Evolutionary conservation across 1,140 invertebrate genomes (phyloP).

Genomic region (Conus betulinus): DNA sequence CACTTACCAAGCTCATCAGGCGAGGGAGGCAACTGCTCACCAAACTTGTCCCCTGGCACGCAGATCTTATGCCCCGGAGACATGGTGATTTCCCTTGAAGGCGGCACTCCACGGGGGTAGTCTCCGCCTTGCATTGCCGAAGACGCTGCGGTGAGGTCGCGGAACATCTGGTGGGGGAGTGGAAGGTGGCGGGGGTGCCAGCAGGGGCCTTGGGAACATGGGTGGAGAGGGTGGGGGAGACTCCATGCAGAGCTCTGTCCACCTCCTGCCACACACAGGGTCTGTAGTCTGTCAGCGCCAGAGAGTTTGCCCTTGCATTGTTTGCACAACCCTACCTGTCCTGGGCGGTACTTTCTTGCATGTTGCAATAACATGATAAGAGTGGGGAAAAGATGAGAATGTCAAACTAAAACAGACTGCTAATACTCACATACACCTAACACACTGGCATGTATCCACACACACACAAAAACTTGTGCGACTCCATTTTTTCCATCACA

Average conservation of each 20-base stretch:
- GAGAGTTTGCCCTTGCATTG: not conserved
- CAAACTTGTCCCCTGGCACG: conserved; percentile 4
- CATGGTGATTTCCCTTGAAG: conserved; percentile 30
- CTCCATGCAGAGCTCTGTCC: conserved; percentile 12
- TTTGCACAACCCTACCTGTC: not conserved
- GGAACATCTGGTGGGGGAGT: conserved; percentile 46
- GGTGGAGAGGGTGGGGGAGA: conserved; percentile 55
- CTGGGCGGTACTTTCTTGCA: not conserved
- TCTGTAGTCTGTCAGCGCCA: not conserved
- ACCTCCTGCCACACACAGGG: not conserved
- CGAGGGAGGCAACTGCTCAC: conserved; percentile 6
- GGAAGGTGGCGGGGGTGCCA: conserved; percentile 55
- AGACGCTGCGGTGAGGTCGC: conserved; percentile 34
- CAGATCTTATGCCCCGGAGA: conserved; percentile 21
- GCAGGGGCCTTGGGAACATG: conserved; percentile 58
- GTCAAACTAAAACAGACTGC: no score
- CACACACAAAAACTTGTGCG: not conserved
- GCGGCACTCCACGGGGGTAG: not conserved
- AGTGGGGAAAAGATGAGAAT: no score
- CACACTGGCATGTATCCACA: conserved; percentile 9
- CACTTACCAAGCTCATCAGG: not conserved
- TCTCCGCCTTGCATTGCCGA: not conserved
- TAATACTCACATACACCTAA: conserved; percentile 4
- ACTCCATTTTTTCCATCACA: no score
- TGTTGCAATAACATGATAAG: no score